Evolutionary conservation across 2,888 invertebrate genomes (phyloP).

Genomic region (Stenchaetothrips biformis): DNA sequence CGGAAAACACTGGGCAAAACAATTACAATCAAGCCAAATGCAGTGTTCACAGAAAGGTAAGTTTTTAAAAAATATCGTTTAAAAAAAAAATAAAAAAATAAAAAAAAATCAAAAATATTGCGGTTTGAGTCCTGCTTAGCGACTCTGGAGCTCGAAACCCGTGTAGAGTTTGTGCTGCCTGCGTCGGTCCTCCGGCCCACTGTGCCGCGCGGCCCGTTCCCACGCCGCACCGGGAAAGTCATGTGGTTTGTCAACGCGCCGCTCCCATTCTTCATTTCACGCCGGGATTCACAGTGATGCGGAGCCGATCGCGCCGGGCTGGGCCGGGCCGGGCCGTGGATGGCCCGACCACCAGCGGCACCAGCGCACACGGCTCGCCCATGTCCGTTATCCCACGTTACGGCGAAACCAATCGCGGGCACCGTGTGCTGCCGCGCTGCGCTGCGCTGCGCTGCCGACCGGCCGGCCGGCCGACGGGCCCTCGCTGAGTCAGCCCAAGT

Average conservation of each 20-base stretch:
- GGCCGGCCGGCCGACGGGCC: too few relatives aligned
- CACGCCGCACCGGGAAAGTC: background rate
- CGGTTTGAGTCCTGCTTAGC: too few relatives aligned
- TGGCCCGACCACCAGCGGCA: background rate
- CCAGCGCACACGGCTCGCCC: background rate
- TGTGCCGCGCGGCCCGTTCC: background rate
- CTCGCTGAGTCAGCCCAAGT: too few relatives aligned
- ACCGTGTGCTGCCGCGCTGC: background rate
- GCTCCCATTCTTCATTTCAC: background rate
- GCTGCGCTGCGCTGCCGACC: background rate
- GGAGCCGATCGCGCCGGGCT: background rate
- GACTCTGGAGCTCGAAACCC: too few relatives aligned
- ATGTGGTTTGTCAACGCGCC: conserved; percentile 9
- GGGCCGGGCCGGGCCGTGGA: background rate
- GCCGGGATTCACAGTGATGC: conserved; percentile 3
- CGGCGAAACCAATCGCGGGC: background rate
- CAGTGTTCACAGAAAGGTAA: too few relatives aligned
- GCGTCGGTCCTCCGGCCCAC: too few relatives aligned
- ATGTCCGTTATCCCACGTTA: background rate
- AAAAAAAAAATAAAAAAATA: too few relatives aligned
- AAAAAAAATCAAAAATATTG: too few relatives aligned
- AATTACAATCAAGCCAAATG: too few relatives aligned
- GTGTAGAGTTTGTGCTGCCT: too few relatives aligned
- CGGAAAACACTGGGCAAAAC: too few relatives aligned
- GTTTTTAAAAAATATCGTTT: too few relatives aligned